A percentile compares a stretch with the other conserved stretches of the same genome.
phyloP scores from a whole-genome alignment of 2,888 invertebrate species.

The Andrena flavipes region DNA sequence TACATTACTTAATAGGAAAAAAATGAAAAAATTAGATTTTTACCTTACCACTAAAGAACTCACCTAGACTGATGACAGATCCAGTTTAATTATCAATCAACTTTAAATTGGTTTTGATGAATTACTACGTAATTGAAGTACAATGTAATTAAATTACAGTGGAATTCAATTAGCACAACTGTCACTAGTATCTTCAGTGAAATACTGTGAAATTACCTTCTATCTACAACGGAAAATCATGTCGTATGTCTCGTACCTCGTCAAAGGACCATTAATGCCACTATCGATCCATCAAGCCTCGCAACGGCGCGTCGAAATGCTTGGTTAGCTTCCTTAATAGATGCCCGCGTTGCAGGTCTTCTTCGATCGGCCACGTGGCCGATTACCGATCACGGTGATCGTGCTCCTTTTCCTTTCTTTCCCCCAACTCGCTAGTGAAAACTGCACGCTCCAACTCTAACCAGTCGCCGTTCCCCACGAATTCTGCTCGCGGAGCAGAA shows the following conservation, averaged over 20 bases:
- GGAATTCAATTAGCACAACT: too few species aligned
- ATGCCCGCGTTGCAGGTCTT: background rate
- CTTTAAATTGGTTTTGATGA: too few species aligned
- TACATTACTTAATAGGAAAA: too few species aligned
- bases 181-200: too few species aligned
- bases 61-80: too few species aligned
- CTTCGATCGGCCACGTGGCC: background rate
- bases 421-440: background rate
- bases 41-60: too few species aligned
- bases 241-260: background rate
- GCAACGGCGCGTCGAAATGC: background rate
- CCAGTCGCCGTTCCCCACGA: background rate
- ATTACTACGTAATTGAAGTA: too few species aligned
- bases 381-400: slow-evolving; percentile 13
- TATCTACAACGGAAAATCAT: too few species aligned
- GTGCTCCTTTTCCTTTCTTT: slow-evolving; percentile 11
- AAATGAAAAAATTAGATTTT: too few species aligned
- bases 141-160: too few species aligned
- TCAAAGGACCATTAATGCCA: background rate
- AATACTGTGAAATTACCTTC: too few species aligned
- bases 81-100: too few species aligned
- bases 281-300: background rate
- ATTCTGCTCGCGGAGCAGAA: background rate
- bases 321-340: slow-evolving; percentile 16
- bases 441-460: background rate